These are phyloP conservation scores for Potamilus streckersoni DNA, from an alignment of 1,140 invertebrate species.

Conservation along the genomic window DNA sequence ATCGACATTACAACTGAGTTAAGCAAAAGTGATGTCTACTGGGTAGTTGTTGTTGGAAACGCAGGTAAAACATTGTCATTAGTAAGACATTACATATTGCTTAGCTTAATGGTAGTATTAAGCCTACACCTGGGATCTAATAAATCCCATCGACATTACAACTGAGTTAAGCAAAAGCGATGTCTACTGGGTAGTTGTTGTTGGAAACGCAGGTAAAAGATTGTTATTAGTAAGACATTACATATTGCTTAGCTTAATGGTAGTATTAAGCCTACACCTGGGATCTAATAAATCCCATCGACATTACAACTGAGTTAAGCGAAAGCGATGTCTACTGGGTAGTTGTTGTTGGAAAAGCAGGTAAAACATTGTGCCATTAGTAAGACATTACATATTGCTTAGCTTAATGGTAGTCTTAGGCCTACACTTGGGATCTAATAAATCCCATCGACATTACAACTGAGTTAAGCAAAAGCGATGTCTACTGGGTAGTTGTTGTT, in stretches of 20 bases:
- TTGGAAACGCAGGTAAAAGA: no score
- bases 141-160: constrained; percentile 90
- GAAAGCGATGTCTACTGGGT: constrained; percentile 98
- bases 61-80: constrained; percentile 80
- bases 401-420: constrained; percentile 91
- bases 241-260: constrained; percentile 92
- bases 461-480: constrained; percentile 92
- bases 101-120: constrained; percentile 89
- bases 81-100: constrained; percentile 94
- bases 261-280: constrained; percentile 85
- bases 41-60: constrained; percentile 95
- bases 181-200: constrained; percentile 98
- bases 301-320: constrained; percentile 92
- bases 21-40: constrained; percentile 94
- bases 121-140: constrained; percentile 90
- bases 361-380: no score
- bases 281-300: constrained; percentile 91
- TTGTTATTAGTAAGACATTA: constrained; percentile 95
- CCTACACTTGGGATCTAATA: constrained; percentile 87
- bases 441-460: constrained; percentile 93
- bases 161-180: constrained; percentile 95
- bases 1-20: constrained; percentile 95
- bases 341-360: no score
- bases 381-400: constrained; percentile 89
- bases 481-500: constrained; percentile 97